Evolutionary conservation across 2,888 invertebrate genomes (phyloP), one percentile per base, ranked within the genome.

Genomic region (Tipula lateralis): DNA sequence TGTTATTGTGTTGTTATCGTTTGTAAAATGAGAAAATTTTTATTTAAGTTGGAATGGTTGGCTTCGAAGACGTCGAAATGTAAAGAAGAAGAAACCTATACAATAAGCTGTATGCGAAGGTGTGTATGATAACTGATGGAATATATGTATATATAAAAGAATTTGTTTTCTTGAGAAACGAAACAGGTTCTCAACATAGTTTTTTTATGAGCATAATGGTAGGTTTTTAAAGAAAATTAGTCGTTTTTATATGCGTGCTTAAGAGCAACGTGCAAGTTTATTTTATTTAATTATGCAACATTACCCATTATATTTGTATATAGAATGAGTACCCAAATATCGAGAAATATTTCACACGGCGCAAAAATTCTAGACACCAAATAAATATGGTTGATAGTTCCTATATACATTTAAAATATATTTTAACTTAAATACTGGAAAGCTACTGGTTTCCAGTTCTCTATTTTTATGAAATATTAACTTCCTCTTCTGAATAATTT

Each of bases 31-130:
- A 66, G 66, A 66, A 24, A 66, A 66, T n/a, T 4, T 24, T 24
- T 66, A 39, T 66, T 66, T 12, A 66, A 24, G 6, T 24, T 24
- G 66, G 9, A 66, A 66, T 66, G 66, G 66, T 24, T 66, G 66
- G 66, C n/a, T n/a, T n/a, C n/a, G n/a, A 66, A 19, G 24, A 66
- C 24, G 66, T 24, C 9, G 19, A 66, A 7, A n/a, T n/a, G n/a
- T n/a, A 9, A 66, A 66, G 66, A 24, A 66, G 66, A 66, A 66
- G 24, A 66, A 66, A 66, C 19, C 24, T 24, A n/a, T n/a, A 66
- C 66, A 66, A 66, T 66, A 66, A 66, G 66, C 66, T 24, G 66
- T 66, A 66, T 66, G 66, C 66, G 66, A 66, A 66, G 66, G 66
- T 66, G 66, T 66, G 66, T 66, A 66, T 24, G 66, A 24, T 66